Conservation (phyloP, 1,140 invertebrate species). For the Ephestia elutella region DNA sequence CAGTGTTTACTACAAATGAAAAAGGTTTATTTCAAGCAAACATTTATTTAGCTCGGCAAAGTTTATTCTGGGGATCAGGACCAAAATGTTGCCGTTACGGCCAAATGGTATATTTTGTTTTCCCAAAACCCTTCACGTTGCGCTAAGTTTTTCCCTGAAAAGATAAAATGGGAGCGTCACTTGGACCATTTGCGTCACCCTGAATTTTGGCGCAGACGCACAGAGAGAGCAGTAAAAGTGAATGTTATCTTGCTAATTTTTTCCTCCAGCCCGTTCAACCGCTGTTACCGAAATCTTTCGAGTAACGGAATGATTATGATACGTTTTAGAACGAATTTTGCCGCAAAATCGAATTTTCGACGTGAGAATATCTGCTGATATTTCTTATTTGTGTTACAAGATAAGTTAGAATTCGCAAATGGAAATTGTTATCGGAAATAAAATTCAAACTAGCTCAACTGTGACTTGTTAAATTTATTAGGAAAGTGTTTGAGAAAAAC, state of each 20-base stretch:
- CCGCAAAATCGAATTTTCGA: conserved; percentile 21
- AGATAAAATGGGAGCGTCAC: conserved; percentile 34
- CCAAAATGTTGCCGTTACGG: not conserved
- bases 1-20: not conserved
- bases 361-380: conserved; percentile 10
- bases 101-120: not conserved
- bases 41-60: conserved; percentile 1
- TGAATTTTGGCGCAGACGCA: conserved; percentile 36
- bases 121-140: conserved; percentile 1
- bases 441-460: too few relatives aligned
- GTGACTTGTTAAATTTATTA: too few relatives aligned
- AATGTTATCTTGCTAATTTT: conserved; percentile 51
- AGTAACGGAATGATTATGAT: conserved; percentile 17
- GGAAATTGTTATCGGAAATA: conserved; percentile 1
- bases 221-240: conserved; percentile 37
- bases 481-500: too few relatives aligned
- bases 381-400: conserved; percentile 1
- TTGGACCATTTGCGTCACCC: conserved; percentile 33
- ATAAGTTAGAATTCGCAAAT: not conserved
- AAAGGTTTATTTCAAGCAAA: not conserved
- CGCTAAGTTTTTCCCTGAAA: conserved; percentile 16
- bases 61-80: conserved; percentile 1
- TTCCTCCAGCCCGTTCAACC: conserved; percentile 20
- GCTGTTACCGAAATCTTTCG: conserved; percentile 19
- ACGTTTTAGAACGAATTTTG: conserved; percentile 14